phyloP scores from a whole-genome alignment of 2,888 invertebrate genomes.

The Scaptomyza tumidula region DNA sequence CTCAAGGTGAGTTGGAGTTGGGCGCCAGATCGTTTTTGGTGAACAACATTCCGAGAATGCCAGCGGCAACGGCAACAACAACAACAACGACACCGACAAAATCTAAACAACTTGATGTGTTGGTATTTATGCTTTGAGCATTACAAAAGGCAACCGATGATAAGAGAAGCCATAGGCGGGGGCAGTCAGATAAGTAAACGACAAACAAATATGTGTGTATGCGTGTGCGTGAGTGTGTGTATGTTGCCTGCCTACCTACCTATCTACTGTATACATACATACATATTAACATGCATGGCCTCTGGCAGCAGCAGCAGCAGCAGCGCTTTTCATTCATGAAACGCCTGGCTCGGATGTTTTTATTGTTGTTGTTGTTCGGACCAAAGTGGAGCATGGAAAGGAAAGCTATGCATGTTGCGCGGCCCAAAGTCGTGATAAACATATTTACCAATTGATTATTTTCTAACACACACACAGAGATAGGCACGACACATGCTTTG shows the following conservation, averaged over 20 bases:
- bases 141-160: slow-evolving; percentile 67
- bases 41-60: slow-evolving; percentile 68
- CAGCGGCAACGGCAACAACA: slow-evolving; percentile 32
- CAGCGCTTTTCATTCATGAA: slow-evolving; percentile 69
- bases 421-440: slow-evolving; percentile 73
- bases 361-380: background rate
- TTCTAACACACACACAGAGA: slow-evolving; percentile 56
- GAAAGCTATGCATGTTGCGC: slow-evolving; percentile 60
- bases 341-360: slow-evolving; percentile 24
- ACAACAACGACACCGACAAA: slow-evolving; percentile 15
- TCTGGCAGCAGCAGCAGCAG: slow-evolving; percentile 9
- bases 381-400: slow-evolving; percentile 69
- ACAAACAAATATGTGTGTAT: slow-evolving; percentile 34
- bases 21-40: slow-evolving; percentile 34
- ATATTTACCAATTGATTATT: slow-evolving; percentile 78
- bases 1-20: slow-evolving; percentile 68
- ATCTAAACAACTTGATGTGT: slow-evolving; percentile 69
- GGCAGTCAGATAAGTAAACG: slow-evolving; percentile 53
- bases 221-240: slow-evolving; percentile 4
- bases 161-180: slow-evolving; percentile 46
- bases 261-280: background rate
- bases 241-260: slow-evolving; percentile 36
- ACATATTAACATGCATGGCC: slow-evolving; percentile 7
- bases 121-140: slow-evolving; percentile 73
- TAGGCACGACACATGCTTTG: slow-evolving; percentile 41